Base-by-base conservation (phyloP, 2,888 invertebrate species). In the Hybos culiciformis region DNA sequence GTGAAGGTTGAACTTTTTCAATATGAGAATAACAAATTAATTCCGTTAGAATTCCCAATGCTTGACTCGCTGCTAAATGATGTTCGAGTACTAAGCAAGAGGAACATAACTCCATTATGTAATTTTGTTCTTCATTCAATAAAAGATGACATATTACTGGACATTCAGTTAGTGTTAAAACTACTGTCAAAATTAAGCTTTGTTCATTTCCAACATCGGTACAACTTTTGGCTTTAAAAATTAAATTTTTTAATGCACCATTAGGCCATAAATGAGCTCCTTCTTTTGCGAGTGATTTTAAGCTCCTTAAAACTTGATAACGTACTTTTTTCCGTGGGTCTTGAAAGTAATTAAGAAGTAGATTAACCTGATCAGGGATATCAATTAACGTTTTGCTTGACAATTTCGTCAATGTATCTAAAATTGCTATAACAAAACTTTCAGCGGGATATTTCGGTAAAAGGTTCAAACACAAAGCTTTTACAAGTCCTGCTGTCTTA, bases 341-440 rank as follows among this genome's bases (percentile, higher is more conserved):
- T 48, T 73, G 71, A 39, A 86, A 63, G 59, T 81, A 80, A 14
- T 73, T 69, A 5, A 86, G 61, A 9, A 88, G 64, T 34, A 86
- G 68, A 42, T 59, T 60, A 42, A 85, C 85, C 71, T 96, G 94
- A 55, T 83, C 82, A 1, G 91, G 87, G 33, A 94, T 84, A 64
- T 92, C 88, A 0, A 90, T 83, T 11, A 94, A 74, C 1, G 92
- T 92, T 37, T 88, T 82, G 2, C 84, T 79, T 1, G 93, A 87
- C 8, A 96, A 71, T 48, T 86, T 83, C 0, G 92, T 92, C 43
- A 94, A 71, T 0, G 93, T 88, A 51, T 83, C 80, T 32, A 94
- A 71, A 33, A 87, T 90, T 2, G 86, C 83, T 4, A 80, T 70
- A 1, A 86, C 80, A 62, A 88, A 84, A 60, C 81, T 80, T 56